Base-by-base conservation (phyloP, 2,888 invertebrate species). In the Heliconius aoede region DNA sequence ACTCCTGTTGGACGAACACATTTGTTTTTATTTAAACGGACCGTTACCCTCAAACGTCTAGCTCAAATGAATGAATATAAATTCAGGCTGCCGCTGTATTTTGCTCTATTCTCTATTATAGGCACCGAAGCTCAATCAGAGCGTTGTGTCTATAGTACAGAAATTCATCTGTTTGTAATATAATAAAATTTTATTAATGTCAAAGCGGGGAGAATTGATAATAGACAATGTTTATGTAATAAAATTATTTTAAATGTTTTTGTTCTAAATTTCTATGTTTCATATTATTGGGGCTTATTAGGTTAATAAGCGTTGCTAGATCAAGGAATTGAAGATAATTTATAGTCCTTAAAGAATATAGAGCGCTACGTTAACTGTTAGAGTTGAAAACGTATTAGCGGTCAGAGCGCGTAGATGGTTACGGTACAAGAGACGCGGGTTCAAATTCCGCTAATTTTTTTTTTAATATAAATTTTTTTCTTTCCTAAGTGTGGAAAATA, bases 41-140 rank as follows among this genome's bases (percentile, higher is more conserved):
- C 75, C 75, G 75, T 75, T 71, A 71, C 75, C 75, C 75, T 75
- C 75, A 64, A 75, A 75, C 64, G 74, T 74, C 74, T 74, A 74
- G 74, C 69, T 51, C 69, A 74, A 74, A 74, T 74, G 71, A 75
- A 75, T 75, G 71, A 75, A 75, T 75, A 75, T 71, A 64, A 71
- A 75, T 71, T 62, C 32, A 61, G 60, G 40, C 36, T 7, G 32
- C 26, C 46, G 46, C 61, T 75, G 61, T 60, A 67, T 74, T 69
- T 74, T 68, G 58, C 21, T 74, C 26, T 74, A 74, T 68, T 74
- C 40, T 68, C 46, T 46, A 21, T 46, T 46, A 18, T 55, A n/a
- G 11, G 21, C 26, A 46, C 30, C 61, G 32, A 24, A 28, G 36
- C 46, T 67, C 74, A 61, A 68, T 68, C 68, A 65, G 58, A 65